These are phyloP conservation scores for Hippocampus zosterae DNA, from an alignment of 2,113 vertebrate genomes.

Conservation along the genomic window DNA sequence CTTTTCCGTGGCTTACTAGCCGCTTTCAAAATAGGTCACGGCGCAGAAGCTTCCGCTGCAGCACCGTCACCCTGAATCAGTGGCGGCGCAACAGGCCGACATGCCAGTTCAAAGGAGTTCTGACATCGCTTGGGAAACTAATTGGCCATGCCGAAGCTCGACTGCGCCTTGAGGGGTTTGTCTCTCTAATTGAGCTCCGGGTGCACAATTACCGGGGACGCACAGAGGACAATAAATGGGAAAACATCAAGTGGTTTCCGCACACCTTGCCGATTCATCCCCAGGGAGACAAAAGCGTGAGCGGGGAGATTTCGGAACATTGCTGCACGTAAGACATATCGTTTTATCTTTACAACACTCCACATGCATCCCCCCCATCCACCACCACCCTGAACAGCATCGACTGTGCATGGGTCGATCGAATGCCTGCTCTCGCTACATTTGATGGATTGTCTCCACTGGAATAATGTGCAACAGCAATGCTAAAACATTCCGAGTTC, in stretches of 20 bases:
- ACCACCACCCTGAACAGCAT: conserved; percentile 34
- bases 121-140: conserved; percentile 73
- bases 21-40: conserved; percentile 69
- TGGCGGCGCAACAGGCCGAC: conserved; percentile 62
- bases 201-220: conserved; percentile 66
- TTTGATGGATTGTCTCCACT: conserved; percentile 29
- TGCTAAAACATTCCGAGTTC: conserved; percentile 36
- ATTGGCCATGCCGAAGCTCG: conserved; percentile 73
- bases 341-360: conserved; percentile 35
- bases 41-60: conserved; percentile 60
- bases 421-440: conserved; percentile 23
- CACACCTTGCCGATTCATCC: conserved; percentile 53
- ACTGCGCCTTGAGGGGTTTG: conserved; percentile 65
- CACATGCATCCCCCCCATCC: conserved; percentile 16
- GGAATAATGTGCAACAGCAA: conserved; percentile 27
- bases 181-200: conserved; percentile 73
- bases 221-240: conserved; percentile 64
- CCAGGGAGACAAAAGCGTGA: conserved; percentile 51
- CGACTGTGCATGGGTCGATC: conserved; percentile 37
- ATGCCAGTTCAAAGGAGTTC: conserved; percentile 72
- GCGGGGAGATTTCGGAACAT: conserved; percentile 35
- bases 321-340: conserved; percentile 17
- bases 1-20: conserved; percentile 25
- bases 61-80: conserved; percentile 67
- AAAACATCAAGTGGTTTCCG: conserved; percentile 66